Evolutionary conservation across 1,140 invertebrate genomes (phyloP), one percentile per base, ranked within the genome.

Genomic region (Pseudomyrmex sp.): DNA sequence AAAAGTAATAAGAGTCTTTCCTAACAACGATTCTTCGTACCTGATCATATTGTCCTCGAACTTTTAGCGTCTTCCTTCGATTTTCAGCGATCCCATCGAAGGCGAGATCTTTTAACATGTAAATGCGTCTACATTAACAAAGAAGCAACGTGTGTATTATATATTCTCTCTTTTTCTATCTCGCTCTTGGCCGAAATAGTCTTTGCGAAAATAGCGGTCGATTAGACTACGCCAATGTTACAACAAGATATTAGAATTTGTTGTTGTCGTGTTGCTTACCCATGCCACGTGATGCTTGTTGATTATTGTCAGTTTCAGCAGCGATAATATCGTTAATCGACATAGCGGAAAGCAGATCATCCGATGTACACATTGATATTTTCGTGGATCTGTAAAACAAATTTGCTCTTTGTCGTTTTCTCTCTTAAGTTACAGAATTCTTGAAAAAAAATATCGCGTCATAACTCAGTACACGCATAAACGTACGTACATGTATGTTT

Each of bases 21-120:
- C 35, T 18, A 66, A 88, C 87, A 88, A 88, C 87, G 87, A 88
- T 83, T 85, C 73, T 88, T 83, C 77, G 87, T 88, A 88, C 86
- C 86, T 88, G 77, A 88, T 26, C 80, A 72, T 35, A 74, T 35
- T 83, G 72, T 44, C 15, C 80, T 77, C 46, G 20, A 63, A 20
- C 2, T 59, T 50, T 35, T 35, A 35, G 65, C 68, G 58, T 85
- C 69, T 52, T 54, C 26, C 44, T 65, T 50, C 56, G 59, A 65
- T 52, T 65, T 35, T 58, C 9, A 35, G 35, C 35, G 5, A 35
- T 79, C 35, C 44, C 62, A 12, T 75, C 72, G 72, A 75, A 76
- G 61, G 20, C 48, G 54, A 65, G 62, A 26, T 54, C 48, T 65
- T 54, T 62, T 26, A 44, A 62, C 72, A 50, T 58, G 46, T 44